Evolutionary conservation across 2,888 invertebrate genomes (phyloP), one percentile per base, ranked within the genome.

Genomic region (Megalurothrips usitatus): DNA sequence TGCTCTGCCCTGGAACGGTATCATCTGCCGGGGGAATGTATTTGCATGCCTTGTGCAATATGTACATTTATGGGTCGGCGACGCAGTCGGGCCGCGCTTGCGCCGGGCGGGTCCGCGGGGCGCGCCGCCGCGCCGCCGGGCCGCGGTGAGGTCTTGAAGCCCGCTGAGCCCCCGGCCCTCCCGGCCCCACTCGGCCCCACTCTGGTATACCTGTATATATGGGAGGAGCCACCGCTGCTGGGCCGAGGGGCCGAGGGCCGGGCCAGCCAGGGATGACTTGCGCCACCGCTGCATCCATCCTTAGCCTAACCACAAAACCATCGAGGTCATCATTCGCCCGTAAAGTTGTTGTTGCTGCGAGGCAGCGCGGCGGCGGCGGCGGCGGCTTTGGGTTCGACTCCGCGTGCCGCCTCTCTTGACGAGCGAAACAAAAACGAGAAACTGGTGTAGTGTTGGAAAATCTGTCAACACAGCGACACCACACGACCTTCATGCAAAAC

Each of bases 31-130:
- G 3, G 34, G 34, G 34, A 43, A 43, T 75, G 68, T 75, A 75
- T 75, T 75, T 75, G 68, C 68, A 75, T 23, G 68, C 26, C 68
- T 75, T 75, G 68, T 75, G 68, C 68, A 75, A 75, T 75, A 75
- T 75, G 68, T 75, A 75, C 68, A 23, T 75, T 75, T 75, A 75
- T 75, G 68, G 68, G 34, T 43, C 34, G 34, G 34, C 34, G 34
- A 43, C 34, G 34, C 34, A 43, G 34, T 43, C 34, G 34, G 17
- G 58, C 58, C 0, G 58, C 6, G 58, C 58, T 58, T 17, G 58
- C 14, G 17, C 19, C 58, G 58, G 58, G 58, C 68, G 68, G 34
- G 34, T 43, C 34, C 34, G n/a, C n/a, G n/a, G n/a, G n/a, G n/a
- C n/a, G n/a, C n/a, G 34, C 34, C 34, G 34, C 34, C 34, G 34